Conservation (phyloP, 1,140 invertebrate species). For the Sminthurides bifidus region DNA sequence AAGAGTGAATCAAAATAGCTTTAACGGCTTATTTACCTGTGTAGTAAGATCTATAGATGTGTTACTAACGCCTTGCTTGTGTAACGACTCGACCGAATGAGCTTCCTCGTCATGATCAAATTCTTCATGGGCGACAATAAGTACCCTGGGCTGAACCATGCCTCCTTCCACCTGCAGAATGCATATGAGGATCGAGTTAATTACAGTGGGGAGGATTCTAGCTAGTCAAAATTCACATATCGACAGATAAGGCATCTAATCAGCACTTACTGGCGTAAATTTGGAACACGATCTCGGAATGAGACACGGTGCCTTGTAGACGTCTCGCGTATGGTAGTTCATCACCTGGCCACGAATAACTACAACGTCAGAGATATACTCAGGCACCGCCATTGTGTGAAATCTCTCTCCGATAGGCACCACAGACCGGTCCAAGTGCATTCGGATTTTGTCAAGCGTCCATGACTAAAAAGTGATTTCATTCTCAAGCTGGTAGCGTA, state of each 20-base stretch:
- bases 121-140: constrained; percentile 1
- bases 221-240: neutral
- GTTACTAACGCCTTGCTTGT: too few species aligned
- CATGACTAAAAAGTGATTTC: constrained; percentile 20
- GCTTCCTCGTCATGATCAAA: neutral
- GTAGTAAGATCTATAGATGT: too few species aligned
- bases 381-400: constrained; percentile 18
- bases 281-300: constrained; percentile 16
- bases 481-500: neutral
- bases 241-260: too few species aligned
- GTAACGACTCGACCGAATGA: too few species aligned
- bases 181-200: neutral
- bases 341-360: constrained; percentile 23
- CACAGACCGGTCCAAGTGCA: constrained; percentile 31
- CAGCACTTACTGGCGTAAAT: neutral
- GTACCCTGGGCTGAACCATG: neutral
- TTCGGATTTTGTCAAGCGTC: constrained; percentile 31
- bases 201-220: neutral
- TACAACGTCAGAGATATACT: constrained; percentile 19
- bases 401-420: constrained; percentile 28
- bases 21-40: too few species aligned
- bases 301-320: constrained; percentile 20
- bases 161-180: neutral
- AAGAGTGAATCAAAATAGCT: too few species aligned
- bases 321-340: constrained; percentile 12